Conservation (phyloP, 2,888 invertebrate species). For the Brassicogethes aeneus region DNA sequence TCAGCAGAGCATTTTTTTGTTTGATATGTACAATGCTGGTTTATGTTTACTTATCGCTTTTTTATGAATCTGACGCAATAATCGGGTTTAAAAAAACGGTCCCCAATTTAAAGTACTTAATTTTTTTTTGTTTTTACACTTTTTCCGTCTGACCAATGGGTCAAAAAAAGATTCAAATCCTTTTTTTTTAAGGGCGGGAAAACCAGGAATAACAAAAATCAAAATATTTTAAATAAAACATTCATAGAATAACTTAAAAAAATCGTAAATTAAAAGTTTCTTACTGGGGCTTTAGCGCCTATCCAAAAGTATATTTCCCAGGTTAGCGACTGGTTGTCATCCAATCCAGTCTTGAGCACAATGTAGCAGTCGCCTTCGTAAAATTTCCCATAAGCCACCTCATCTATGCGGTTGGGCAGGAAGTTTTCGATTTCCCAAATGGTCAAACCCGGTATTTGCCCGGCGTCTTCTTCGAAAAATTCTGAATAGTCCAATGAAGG, state of each 20-base stretch:
- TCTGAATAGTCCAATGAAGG: conserved; percentile 95
- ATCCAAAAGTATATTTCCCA: conserved; percentile 99
- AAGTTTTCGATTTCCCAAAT: conserved; percentile 99
- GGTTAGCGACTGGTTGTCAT: conserved; percentile 72
- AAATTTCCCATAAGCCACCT: conserved; percentile 94
- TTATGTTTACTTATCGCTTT: too few species aligned
- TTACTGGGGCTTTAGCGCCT: conserved; percentile 86
- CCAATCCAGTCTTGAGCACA: conserved; percentile 77
- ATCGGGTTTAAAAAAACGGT: too few species aligned
- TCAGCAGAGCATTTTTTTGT: neutral
- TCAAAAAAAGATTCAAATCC: too few species aligned
- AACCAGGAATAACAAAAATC: too few species aligned
- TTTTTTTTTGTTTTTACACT: too few species aligned
- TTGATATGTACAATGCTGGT: too few species aligned
- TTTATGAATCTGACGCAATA: too few species aligned
- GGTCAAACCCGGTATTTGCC: conserved; percentile 82
- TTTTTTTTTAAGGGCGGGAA: too few species aligned
- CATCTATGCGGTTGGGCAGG: conserved; percentile 87
- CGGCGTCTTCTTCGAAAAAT: conserved; percentile 93
- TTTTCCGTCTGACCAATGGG: too few species aligned
- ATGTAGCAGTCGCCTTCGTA: conserved; percentile 99
- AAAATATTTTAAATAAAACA: too few species aligned
- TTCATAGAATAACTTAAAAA: conserved; percentile 2
- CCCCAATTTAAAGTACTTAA: too few species aligned
- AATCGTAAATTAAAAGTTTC: conserved; percentile 20